These are phyloP conservation scores for Sebastes cheni DNA, from an alignment of 2,797 vertebrate species.

Conservation along the genomic window DNA sequence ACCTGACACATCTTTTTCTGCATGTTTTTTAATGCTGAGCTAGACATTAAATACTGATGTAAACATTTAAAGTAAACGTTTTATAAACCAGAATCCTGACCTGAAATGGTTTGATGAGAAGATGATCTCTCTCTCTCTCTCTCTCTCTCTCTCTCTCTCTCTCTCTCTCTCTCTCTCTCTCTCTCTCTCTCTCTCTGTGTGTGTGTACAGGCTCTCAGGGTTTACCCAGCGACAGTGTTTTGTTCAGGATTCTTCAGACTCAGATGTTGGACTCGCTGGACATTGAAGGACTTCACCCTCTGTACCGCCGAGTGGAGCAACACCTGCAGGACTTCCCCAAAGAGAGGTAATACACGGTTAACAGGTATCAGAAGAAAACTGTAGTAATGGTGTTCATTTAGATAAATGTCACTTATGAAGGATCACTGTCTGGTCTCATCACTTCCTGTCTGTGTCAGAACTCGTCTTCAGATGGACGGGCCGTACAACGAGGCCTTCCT, in stretches of 20 bases:
- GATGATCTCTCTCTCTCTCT: background rate
- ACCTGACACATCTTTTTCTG: background rate
- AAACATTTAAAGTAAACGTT: background rate
- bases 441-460: conserved; percentile 74
- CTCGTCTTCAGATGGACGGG: conserved; percentile 90
- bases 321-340: conserved; percentile 94
- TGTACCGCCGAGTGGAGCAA: conserved; percentile 91
- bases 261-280: conserved; percentile 97
- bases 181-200: background rate
- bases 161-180: background rate
- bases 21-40: background rate
- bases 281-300: conserved; percentile 93
- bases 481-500: conserved; percentile 92
- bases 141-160: background rate
- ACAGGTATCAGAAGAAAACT: background rate
- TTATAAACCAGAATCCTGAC: background rate
- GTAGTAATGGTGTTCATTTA: too few relatives aligned
- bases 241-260: conserved; percentile 92
- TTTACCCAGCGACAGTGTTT: conserved; percentile 90
- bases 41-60: background rate
- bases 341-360: conserved; percentile 83
- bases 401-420: background rate
- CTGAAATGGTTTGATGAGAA: background rate
- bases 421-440: background rate
- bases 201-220: conserved; percentile 86